Percentiles rank a stretch among this genome's conserved stretches.
These are phyloP conservation scores for Telmatochromis brachygnathus DNA, from an alignment of 2,113 vertebrate species.

Conservation along the genomic window DNA sequence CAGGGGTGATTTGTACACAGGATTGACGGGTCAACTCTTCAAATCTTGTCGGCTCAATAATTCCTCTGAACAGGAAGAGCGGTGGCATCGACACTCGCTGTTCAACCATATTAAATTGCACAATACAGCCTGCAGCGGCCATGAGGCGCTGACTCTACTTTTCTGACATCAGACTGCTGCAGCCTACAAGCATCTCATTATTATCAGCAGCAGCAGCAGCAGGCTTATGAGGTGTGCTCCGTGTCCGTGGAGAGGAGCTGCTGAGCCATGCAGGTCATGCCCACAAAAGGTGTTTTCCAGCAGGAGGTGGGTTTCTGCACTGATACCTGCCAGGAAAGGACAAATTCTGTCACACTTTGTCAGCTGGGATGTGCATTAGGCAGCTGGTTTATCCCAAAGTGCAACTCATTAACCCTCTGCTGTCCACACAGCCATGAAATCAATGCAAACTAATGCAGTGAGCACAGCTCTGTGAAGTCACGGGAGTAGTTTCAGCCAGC, in stretches of 20 bases:
- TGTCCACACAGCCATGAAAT: background rate
- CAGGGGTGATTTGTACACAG: background rate
- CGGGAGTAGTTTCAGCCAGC: background rate
- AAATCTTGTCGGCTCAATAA: constrained; percentile 8
- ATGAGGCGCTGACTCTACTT: background rate
- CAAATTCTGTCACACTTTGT: background rate
- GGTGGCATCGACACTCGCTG: background rate
- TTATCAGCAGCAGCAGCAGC: constrained; percentile 14
- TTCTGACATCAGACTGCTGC: background rate
- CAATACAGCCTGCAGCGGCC: background rate
- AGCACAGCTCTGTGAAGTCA: background rate
- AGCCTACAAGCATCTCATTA: background rate
- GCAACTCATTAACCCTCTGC: background rate
- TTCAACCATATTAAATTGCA: background rate
- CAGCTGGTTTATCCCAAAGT: background rate
- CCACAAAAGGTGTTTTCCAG: constrained; percentile 67
- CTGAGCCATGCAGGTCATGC: constrained; percentile 46
- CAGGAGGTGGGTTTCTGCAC: constrained; percentile 63
- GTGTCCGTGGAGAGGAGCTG: background rate
- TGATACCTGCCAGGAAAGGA: constrained; percentile 50
- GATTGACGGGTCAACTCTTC: background rate
- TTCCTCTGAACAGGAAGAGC: background rate
- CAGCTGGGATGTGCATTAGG: background rate
- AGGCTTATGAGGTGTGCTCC: background rate
- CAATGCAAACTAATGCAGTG: background rate